These are phyloP conservation scores for Edolisoma coerulescens DNA, from an alignment of 2,113 vertebrate genomes.

Conservation along the genomic window DNA sequence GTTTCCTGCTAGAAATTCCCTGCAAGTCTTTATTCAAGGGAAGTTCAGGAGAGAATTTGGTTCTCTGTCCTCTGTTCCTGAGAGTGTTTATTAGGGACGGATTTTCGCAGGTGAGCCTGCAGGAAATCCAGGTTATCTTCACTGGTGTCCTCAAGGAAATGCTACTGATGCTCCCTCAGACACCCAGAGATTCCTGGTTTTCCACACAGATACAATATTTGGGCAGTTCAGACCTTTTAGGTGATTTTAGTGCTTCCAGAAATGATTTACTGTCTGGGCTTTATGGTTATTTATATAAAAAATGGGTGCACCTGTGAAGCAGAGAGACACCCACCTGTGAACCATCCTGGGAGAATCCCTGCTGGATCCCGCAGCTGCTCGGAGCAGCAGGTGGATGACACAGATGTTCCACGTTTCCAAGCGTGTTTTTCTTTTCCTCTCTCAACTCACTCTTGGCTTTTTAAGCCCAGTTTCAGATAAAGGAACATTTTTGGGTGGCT, in stretches of 20 bases:
- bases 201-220: rapidly evolving
- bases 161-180: background rate
- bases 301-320: background rate
- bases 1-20: background rate
- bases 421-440: background rate
- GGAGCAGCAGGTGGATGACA: background rate
- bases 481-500: background rate
- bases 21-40: background rate
- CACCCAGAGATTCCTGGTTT: rapidly evolving
- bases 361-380: background rate
- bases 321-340: background rate
- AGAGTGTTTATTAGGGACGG: background rate
- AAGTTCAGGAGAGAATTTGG: background rate
- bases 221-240: background rate
- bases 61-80: background rate
- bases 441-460: background rate
- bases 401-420: background rate
- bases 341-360: rapidly evolving
- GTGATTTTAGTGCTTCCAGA: background rate
- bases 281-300: background rate
- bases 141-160: background rate
- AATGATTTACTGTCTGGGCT: rapidly evolving
- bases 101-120: background rate
- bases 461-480: background rate
- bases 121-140: background rate